Base-by-base conservation (phyloP, 2,888 invertebrate species). In the Papilio gigon region DNA sequence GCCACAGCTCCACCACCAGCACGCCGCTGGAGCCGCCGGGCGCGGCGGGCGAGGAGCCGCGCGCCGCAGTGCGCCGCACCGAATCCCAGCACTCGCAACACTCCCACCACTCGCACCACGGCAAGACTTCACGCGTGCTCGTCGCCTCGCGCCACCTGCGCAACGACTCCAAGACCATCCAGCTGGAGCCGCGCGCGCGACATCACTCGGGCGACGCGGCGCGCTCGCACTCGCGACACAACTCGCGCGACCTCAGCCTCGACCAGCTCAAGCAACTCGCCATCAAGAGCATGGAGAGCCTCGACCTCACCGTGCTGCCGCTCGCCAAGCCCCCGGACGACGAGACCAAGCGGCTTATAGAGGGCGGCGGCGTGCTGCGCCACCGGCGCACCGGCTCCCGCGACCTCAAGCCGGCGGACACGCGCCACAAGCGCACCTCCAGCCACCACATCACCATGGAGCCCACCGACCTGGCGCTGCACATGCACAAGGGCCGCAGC, bases 91-190 rank as follows among this genome's bases (percentile, higher is more conserved):
- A 86, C 78, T 91, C 92, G 73, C 87, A 87, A 70, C 86, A 84
- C 27, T 84, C 85, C 33, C 82, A 80, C 37, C 82, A 80, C 72
- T 68, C 77, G 65, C 74, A 78, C 58, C 75, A 77, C 30, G 72
- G 82, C 37, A 81, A 76, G 61, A 85, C 80, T 74, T 86, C 90
- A 59, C 85, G 92, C 70, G 92, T 93, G 42, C 84, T 93, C 4
- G 87, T 92, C 66, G 92, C 93, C 6, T 93, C 93, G 70, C 85
- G 92, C 1, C 94, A 94, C 76, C 88, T 93, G 37, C 91, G 94
- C 71, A 93, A 93, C 84, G 93, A 94, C 84, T 94, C 94, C 71
- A 94, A 94, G 78, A 93, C 93, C n/a, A 93, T 94, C 75, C 94
- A 94, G 76, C 84, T 94, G 75, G 94, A 94, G 79, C 92, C 93